A percentile compares a stretch with the other conserved stretches of the same genome.
These are phyloP conservation scores for Goniozus legneri DNA, from an alignment of 1,140 invertebrate species.

Conservation along the genomic window DNA sequence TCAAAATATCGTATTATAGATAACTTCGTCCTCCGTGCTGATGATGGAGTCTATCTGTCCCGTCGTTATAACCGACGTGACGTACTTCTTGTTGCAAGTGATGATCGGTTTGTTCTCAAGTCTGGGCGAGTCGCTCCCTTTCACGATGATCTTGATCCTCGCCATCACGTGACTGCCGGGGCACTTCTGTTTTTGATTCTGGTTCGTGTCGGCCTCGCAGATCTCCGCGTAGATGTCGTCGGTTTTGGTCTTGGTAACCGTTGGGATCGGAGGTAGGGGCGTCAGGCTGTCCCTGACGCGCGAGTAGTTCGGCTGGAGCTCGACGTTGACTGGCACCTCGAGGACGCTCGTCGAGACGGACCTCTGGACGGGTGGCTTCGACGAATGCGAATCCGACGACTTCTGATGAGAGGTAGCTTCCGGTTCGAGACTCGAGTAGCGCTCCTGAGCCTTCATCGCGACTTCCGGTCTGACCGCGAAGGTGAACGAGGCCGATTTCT, in stretches of 20 bases:
- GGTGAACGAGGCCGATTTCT: slow-evolving; percentile 50
- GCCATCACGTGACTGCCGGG: slow-evolving; percentile 48
- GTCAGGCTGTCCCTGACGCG: slow-evolving; percentile 45
- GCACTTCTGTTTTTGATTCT: slow-evolving; percentile 29
- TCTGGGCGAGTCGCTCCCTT: slow-evolving; percentile 22
- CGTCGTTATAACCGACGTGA: slow-evolving; percentile 39
- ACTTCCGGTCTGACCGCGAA: slow-evolving; percentile 46
- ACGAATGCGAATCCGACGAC: slow-evolving; percentile 4
- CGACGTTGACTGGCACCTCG: slow-evolving; percentile 39
- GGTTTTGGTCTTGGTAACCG: slow-evolving; percentile 25
- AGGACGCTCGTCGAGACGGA: slow-evolving; percentile 48
- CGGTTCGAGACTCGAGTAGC: slow-evolving; percentile 48
- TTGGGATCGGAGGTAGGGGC: slow-evolving; percentile 33
- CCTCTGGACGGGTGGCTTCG: slow-evolving; percentile 46
- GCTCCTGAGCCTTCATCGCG: slow-evolving; percentile 43
- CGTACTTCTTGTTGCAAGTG: slow-evolving; percentile 30
- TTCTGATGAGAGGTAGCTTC: slow-evolving; percentile 33
- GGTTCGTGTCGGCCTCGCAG: slow-evolving; percentile 34
- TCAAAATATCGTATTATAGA: slow-evolving; percentile 51
- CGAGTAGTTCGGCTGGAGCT: slow-evolving; percentile 43
- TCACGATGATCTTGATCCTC: slow-evolving; percentile 48
- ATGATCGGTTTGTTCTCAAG: slow-evolving; percentile 11
- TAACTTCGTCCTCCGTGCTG: slow-evolving; percentile 42
- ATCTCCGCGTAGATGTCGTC: slow-evolving; percentile 52
- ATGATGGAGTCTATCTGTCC: slow-evolving; percentile 46